Conservation (phyloP, 1,140 invertebrate species). For the Penaeus indicus region DNA sequence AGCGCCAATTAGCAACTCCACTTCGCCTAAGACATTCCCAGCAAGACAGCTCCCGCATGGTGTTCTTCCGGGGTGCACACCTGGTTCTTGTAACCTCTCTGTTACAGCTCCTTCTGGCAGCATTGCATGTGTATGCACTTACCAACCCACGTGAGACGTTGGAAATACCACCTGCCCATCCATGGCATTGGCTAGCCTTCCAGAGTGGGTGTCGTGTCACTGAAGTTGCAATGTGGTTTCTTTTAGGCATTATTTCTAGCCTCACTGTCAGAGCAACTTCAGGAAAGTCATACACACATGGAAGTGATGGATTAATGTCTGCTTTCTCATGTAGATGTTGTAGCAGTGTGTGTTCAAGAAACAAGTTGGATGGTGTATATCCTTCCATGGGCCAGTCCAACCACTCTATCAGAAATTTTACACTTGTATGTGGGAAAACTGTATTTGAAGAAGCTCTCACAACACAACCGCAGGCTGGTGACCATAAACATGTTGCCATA, state of each 20-base stretch:
- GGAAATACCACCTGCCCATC: conserved; percentile 22
- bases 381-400: conserved; percentile 87
- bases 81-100: conserved; percentile 33
- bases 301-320: neutral
- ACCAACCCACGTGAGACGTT: conserved; percentile 12
- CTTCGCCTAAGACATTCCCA: neutral
- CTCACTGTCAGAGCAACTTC: neutral
- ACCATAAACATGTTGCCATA: too few species aligned
- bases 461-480: conserved; percentile 70
- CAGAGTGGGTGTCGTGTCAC: conserved; percentile 28
- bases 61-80: conserved; percentile 13
- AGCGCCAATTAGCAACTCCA: neutral
- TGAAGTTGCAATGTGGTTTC: conserved; percentile 32
- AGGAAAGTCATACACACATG: neutral
- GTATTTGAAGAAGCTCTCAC: conserved; percentile 79
- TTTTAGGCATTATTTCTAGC: conserved; percentile 24
- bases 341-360: conserved; percentile 71
- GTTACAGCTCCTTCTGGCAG: conserved; percentile 33
- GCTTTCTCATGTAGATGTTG: conserved; percentile 17
- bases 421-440: conserved; percentile 79
- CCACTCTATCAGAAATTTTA: conserved; percentile 86
- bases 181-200: conserved; percentile 53
- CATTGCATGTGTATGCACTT: conserved; percentile 35
- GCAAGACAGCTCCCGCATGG: neutral
- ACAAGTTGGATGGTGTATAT: conserved; percentile 77